Base-by-base conservation (phyloP, 1,140 invertebrate species). In the Apis mellifera region DNA sequence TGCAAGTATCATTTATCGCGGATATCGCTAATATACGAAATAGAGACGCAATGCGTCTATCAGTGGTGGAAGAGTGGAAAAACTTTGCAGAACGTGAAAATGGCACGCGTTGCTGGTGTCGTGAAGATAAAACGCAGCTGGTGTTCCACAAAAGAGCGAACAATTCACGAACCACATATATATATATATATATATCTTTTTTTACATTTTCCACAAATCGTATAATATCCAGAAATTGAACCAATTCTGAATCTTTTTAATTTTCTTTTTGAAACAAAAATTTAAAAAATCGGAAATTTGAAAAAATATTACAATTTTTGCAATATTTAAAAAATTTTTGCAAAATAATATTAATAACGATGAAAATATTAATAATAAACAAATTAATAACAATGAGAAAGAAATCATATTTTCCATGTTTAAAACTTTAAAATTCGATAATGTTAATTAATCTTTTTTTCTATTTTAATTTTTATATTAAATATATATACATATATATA, bases 81-180 rank as follows among this genome's bases (percentile, higher is more conserved):
- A 79, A 74, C 70, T 55, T 73, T 55, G 70, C 59, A 32, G 69
- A 69, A 78, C 50, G 83, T 78, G 81, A 69, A 82, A 87, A 87
- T 65, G 82, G 69, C 79, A 78, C 79, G 71, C 80, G 73, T 87
- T 86, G 75, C 64, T 68, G 55, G 71, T 74, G 75, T 82, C 77
- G 76, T 84, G 83, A 86, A 89, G 86, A 89, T 88, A 89, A 90
- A 88, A 85, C 84, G 72, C 86, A 88, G 76, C 88, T 73, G 88
- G 83, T 54, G 82, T 84, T 84, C 73, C 77, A 52, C 70, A 70
- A 78, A 80, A 82, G 62, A 87, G 78, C 69, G 85, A 87, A 78
- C 84, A 73, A 83, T 81, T 71, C 79, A 80, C 59, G 64, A 68
- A 59, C 76, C 80, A 71, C 54, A 7, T 73, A 81, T 52, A 54